Conservation (phyloP, 2,797 vertebrate species). For the Rousettus madagascariensis region DNA sequence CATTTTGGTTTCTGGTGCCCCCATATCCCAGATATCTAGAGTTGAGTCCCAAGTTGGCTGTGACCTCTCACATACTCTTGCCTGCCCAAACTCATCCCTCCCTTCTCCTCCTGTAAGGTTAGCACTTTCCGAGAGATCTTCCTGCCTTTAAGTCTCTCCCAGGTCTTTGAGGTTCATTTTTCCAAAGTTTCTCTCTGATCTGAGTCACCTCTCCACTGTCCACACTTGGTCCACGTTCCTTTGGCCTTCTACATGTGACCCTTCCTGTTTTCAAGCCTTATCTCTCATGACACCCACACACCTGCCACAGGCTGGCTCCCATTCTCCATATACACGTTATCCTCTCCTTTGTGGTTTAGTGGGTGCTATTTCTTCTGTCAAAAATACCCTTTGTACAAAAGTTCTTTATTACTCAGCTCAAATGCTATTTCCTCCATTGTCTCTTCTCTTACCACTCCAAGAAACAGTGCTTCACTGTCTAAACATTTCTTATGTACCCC, state of each 20-base stretch:
- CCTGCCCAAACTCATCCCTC: not conserved
- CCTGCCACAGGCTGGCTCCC: not conserved
- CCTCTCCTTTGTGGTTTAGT: not conserved
- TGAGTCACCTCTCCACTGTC: not conserved
- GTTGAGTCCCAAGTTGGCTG: not conserved
- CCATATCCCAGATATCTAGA: not conserved
- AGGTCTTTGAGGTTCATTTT: not conserved
- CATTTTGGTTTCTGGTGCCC: too few species aligned
- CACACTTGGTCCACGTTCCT: not conserved
- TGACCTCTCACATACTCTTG: not conserved
- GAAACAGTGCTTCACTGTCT: accelerated
- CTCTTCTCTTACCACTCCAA: not conserved
- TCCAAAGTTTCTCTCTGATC: not conserved
- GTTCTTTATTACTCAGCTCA: not conserved
- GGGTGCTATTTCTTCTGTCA: not conserved
- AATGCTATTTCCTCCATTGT: not conserved
- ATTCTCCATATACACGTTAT: not conserved
- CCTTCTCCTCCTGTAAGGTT: not conserved
- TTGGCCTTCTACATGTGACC: not conserved
- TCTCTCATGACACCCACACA: not conserved
- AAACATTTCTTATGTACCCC: not conserved
- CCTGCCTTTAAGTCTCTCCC: not conserved
- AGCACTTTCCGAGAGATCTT: not conserved
- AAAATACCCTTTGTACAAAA: not conserved
- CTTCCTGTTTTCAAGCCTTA: not conserved